Conservation (phyloP, 2,113 vertebrate species). For the Lampris megalopsis region DNA sequence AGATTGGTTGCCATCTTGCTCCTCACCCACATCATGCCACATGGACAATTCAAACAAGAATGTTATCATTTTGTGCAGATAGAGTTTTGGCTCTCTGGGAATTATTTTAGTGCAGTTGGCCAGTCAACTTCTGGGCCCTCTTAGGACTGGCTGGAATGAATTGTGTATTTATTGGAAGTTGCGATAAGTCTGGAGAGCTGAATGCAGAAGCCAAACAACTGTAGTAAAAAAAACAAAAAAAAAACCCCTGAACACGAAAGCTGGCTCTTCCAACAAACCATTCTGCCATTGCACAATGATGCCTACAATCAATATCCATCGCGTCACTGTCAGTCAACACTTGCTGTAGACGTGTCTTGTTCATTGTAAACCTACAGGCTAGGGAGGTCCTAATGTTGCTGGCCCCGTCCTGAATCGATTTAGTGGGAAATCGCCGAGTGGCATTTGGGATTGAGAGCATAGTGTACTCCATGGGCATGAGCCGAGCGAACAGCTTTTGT, state of each 20-base stretch:
- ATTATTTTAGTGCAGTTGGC: background rate
- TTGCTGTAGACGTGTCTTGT: background rate
- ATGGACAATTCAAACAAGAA: conserved; percentile 16
- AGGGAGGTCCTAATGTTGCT: background rate
- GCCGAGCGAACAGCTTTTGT: background rate
- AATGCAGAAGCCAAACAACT: background rate
- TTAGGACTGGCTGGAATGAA: background rate
- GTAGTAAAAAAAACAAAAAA: background rate
- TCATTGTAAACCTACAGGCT: conserved; percentile 2
- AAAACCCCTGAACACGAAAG: background rate
- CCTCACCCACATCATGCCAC: background rate
- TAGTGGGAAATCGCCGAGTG: background rate
- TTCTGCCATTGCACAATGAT: conserved; percentile 9
- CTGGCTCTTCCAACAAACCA: background rate
- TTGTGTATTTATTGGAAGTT: conserved; percentile 17
- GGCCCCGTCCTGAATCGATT: background rate
- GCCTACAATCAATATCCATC: background rate
- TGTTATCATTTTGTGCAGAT: conserved; percentile 30
- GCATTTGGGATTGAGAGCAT: background rate
- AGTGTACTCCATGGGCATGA: background rate
- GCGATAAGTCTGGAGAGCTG: conserved; percentile 18
- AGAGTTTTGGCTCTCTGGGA: conserved; percentile 9
- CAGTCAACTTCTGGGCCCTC: conserved; percentile 21
- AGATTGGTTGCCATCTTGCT: conserved; percentile 16
- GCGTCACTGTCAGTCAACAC: background rate